Conservation (phyloP, 2,113 vertebrate genomes). For the Pangasianodon gigas region DNA sequence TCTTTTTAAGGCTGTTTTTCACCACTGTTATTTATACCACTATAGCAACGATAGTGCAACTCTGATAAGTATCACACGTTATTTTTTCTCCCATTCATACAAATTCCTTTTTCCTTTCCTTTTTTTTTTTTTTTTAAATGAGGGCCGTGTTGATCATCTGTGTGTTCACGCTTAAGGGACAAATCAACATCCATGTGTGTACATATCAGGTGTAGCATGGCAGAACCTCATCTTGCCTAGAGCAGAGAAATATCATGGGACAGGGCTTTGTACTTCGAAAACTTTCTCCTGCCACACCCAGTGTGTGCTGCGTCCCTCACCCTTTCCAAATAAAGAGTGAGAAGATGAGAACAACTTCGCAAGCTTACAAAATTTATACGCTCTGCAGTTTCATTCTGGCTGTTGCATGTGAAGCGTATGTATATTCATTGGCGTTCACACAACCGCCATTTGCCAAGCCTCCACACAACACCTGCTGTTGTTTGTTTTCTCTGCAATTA, state of each 20-base stretch:
- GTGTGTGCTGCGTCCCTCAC: not conserved
- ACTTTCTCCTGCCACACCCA: not conserved
- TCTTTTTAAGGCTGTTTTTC: too few relatives aligned
- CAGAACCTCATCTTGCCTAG: too few relatives aligned
- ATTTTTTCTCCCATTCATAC: too few relatives aligned
- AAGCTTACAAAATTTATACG: not conserved
- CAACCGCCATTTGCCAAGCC: not conserved
- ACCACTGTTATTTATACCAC: not conserved
- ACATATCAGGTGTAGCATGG: too few relatives aligned
- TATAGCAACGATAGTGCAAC: not conserved
- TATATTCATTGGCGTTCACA: not conserved
- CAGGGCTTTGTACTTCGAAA: too few relatives aligned
- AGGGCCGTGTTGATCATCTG: too few relatives aligned
- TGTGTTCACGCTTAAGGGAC: too few relatives aligned
- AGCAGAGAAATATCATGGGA: too few relatives aligned
- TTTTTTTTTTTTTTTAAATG: too few relatives aligned
- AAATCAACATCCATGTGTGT: too few relatives aligned
- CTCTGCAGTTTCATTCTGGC: not conserved
- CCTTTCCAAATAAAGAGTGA: not conserved
- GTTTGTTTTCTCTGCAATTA: not conserved
- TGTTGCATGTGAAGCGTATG: not conserved
- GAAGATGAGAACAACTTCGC: not conserved
- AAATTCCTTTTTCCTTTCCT: too few relatives aligned
- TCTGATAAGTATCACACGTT: not conserved
- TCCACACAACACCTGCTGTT: not conserved